Percentiles rank a stretch among this genome's conserved stretches.
phyloP scores from a whole-genome alignment of 2,797 vertebrate species.

The Spizella passerina region DNA sequence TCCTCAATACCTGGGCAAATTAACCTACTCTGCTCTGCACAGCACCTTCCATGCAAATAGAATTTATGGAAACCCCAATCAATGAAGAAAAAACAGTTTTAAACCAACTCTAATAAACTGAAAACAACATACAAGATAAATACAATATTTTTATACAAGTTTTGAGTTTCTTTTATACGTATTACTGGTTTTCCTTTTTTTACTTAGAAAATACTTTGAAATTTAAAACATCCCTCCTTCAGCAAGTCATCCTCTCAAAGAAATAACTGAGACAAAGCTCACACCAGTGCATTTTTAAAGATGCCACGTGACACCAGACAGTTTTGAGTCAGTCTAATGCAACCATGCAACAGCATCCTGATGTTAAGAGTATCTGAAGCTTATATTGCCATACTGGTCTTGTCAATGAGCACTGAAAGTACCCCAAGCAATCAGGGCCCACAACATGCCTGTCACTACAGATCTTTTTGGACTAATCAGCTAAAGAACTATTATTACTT shows the following conservation, averaged over 20 bases:
- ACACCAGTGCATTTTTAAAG: background rate
- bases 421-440: background rate
- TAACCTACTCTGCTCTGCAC: background rate
- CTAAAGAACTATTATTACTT: background rate
- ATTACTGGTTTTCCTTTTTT: background rate
- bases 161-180: background rate
- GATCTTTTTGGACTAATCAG: background rate
- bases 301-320: background rate
- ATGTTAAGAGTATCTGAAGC: background rate
- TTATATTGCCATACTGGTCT: background rate
- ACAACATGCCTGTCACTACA: background rate
- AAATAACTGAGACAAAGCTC: background rate
- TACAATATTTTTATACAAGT: background rate
- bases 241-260: background rate
- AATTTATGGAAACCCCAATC: background rate
- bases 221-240: background rate
- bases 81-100: background rate
- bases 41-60: background rate
- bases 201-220: background rate
- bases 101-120: background rate
- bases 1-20: background rate
- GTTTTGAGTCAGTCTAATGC: background rate
- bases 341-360: background rate
- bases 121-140: background rate
- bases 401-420: background rate